Conservation (phyloP, 2,888 invertebrate genomes). For the Tribolium freemani region DNA sequence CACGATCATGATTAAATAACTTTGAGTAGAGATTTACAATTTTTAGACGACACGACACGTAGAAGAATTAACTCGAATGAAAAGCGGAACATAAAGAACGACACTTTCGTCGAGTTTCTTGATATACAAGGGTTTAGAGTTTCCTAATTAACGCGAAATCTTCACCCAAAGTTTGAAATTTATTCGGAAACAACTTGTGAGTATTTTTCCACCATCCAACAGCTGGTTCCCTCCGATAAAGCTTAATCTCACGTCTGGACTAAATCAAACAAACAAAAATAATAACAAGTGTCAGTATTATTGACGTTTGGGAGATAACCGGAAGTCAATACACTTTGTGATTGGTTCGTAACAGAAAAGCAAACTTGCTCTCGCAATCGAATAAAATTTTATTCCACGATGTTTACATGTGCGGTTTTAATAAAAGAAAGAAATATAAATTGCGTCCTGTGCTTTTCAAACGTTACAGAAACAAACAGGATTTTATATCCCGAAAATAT, state of each 20-base stretch:
- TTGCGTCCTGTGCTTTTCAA: not conserved
- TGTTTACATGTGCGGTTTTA: not conserved
- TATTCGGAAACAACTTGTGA: too few relatives aligned
- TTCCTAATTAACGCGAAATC: too few relatives aligned
- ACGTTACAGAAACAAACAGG: not conserved
- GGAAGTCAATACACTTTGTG: not conserved
- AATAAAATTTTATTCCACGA: not conserved
- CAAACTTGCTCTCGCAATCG: not conserved
- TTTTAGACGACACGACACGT: too few relatives aligned
- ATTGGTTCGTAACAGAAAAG: not conserved
- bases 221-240: not conserved
- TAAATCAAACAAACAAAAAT: not conserved
- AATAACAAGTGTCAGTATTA: not conserved
- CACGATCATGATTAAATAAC: too few relatives aligned
- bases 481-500: constrained; percentile 9
- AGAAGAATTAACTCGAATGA: too few relatives aligned
- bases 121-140: too few relatives aligned
- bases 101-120: too few relatives aligned
- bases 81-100: too few relatives aligned
- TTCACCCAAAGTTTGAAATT: too few relatives aligned
- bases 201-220: not conserved
- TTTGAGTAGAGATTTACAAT: too few relatives aligned
- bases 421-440: not conserved
- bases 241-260: not conserved
- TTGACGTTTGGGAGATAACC: not conserved